phyloP scores from a whole-genome alignment of 2,797 vertebrate species.

The Parauchenoglanis punctatus region DNA sequence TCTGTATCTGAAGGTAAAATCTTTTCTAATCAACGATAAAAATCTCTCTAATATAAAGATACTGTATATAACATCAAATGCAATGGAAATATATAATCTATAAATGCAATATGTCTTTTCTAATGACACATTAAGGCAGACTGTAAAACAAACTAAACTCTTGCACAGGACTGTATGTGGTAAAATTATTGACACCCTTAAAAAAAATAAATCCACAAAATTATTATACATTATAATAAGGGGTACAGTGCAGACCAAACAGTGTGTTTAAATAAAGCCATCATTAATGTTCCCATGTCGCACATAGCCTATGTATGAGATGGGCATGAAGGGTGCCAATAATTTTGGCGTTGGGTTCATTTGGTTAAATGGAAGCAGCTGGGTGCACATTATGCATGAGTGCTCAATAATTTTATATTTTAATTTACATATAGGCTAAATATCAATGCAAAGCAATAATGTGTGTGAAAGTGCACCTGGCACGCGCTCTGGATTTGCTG shows the following conservation, averaged over 20 bases:
- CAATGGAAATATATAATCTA: too few species aligned
- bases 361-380: neutral
- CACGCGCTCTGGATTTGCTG: neutral
- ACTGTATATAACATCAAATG: too few species aligned
- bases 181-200: neutral
- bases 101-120: too few species aligned
- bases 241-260: neutral
- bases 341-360: neutral
- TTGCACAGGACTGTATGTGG: neutral
- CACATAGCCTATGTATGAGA: neutral
- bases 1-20: too few species aligned
- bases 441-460: neutral
- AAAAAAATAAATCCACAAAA: too few species aligned
- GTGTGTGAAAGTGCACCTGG: neutral
- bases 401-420: neutral
- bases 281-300: neutral
- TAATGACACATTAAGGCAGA: too few species aligned
- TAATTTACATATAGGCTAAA: neutral
- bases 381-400: neutral
- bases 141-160: neutral
- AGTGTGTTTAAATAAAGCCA: neutral
- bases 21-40: too few species aligned
- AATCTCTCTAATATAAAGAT: too few species aligned
- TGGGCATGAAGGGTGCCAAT: neutral
- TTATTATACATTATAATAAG: too few species aligned